A percentile compares a stretch with the other conserved stretches of the same genome.
Evolutionary conservation across 2,888 invertebrate genomes (phyloP).

Genomic region (Caenorhabditis parvicauda): DNA sequence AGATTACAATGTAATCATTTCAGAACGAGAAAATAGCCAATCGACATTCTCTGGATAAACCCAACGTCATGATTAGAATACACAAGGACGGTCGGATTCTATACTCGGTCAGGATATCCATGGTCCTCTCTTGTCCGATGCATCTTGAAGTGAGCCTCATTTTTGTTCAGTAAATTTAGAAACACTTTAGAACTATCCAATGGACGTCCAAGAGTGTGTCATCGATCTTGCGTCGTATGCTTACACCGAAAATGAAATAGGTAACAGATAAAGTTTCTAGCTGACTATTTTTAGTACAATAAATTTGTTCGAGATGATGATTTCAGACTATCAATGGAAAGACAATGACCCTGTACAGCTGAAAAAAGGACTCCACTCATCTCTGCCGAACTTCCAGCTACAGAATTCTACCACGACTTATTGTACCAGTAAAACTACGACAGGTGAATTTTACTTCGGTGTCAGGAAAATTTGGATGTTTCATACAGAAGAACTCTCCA

Average conservation of each 20-base stretch:
- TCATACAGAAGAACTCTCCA: too few species aligned
- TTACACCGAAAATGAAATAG: slow-evolving; percentile 91
- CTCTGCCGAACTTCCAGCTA: slow-evolving; percentile 82
- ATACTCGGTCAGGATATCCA: slow-evolving; percentile 75
- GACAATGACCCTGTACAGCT: slow-evolving; percentile 88
- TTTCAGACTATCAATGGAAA: slow-evolving; percentile 81
- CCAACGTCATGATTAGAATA: slow-evolving; percentile 87
- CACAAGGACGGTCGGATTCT: slow-evolving; percentile 71
- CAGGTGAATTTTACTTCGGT: too few species aligned
- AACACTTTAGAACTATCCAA: slow-evolving; percentile 68
- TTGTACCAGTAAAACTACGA: too few species aligned
- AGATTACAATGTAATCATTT: too few species aligned
- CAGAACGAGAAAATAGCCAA: slow-evolving; percentile 94
- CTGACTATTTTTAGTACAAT: not conserved
- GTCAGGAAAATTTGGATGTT: too few species aligned
- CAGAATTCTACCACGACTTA: too few species aligned
- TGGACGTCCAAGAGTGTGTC: slow-evolving; percentile 91
- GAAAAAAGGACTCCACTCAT: slow-evolving; percentile 69
- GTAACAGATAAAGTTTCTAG: slow-evolving; percentile 63
- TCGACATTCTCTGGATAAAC: slow-evolving; percentile 64
- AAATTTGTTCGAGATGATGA: not conserved
- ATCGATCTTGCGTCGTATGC: slow-evolving; percentile 94
- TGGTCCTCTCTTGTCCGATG: slow-evolving; percentile 94
- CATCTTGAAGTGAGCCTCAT: slow-evolving; percentile 82
- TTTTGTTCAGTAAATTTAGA: slow-evolving; percentile 1